Evolutionary conservation across 2,113 vertebrate genomes (phyloP), one percentile per base, ranked within the genome.

Genomic region (Cygnus atratus): DNA sequence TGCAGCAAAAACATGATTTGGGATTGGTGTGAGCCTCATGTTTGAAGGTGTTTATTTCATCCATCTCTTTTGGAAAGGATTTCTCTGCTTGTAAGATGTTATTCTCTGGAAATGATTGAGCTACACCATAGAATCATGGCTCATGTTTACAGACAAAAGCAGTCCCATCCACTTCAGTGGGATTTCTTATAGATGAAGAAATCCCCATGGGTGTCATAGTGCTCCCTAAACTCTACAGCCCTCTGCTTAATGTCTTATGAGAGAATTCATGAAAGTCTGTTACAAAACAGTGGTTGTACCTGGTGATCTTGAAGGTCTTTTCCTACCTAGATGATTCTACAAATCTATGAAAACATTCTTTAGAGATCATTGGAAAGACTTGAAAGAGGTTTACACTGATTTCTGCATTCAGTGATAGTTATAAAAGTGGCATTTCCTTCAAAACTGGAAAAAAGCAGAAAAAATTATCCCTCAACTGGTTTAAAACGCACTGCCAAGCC

Each of bases 401-500:
- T 91, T 84, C 61, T 87, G 9, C 43, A 24, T 67, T 83, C n/a
- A 41, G 31, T 68, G 67, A 72, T 21, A 58, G 88, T 25, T 88
- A 80, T 33, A 41, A 71, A 80, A 93, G 39, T 81, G 22, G 33
- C 3, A 3, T 46, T 87, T 73, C 52, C 39, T 28, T 29, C 82
- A 78, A 68, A 93, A 65, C 8, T 91, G 70, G 13, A 26, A 72
- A 91, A 90, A 90, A 74, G 25, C 16, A 50, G 58, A 35, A 73
- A 82, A 94, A 88, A 88, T 26, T 11, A 91, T 91, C 43, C 26
- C 39, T 39, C 46, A 57, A 5, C 57, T 91, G 71, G 61, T 65
- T 77, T 78, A 81, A n/a, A 61, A 44, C 0, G 0, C 21, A 15
- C 28, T 71, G 55, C 41, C 0, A 0, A 92, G 61, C 22, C 61